A percentile compares a stretch with the other conserved stretches of the same genome.
These are phyloP conservation scores for Proterorhinus semilunaris DNA, from an alignment of 2,113 vertebrate species.

Conservation along the genomic window DNA sequence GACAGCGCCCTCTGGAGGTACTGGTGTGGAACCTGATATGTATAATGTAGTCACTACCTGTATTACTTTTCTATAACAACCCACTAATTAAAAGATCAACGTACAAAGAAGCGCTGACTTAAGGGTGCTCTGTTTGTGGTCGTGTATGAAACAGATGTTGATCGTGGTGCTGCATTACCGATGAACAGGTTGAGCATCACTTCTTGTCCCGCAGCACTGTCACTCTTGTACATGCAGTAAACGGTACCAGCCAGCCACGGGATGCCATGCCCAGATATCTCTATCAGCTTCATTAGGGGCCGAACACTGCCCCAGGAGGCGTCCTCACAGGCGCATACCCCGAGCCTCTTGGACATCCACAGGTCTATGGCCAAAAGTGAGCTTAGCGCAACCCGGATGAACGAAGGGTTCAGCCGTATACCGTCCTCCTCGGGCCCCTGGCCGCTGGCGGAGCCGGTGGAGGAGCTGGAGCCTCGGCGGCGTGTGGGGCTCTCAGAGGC, in stretches of 20 bases:
- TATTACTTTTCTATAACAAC: no score
- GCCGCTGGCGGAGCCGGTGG: constrained; percentile 64
- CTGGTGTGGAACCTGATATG: neutral
- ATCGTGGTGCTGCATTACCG: constrained; percentile 70
- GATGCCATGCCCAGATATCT: constrained; percentile 93
- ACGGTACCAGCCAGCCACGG: constrained; percentile 87
- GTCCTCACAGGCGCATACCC: constrained; percentile 90
- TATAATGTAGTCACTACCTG: no score
- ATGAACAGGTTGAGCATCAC: constrained; percentile 93
- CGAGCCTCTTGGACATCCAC: constrained; percentile 92
- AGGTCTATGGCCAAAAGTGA: constrained; percentile 93
- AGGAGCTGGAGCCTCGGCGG: constrained; percentile 81
- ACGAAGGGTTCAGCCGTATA: constrained; percentile 90
- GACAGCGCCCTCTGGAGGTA: neutral
- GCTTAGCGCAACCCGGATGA: constrained; percentile 88
- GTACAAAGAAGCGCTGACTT: no score
- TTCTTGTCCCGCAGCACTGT: constrained; percentile 87
- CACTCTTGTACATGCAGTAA: constrained; percentile 87
- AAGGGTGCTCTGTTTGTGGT: no score
- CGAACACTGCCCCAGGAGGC: constrained; percentile 90
- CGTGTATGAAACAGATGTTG: neutral
- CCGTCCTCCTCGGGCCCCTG: constrained; percentile 86
- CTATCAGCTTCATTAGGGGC: constrained; percentile 91
- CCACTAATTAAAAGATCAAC: no score
- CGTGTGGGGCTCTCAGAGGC: constrained; percentile 85